Evolutionary conservation across 2,113 vertebrate genomes (phyloP), one percentile per base, ranked within the genome.

Genomic region (Limanda limanda): DNA sequence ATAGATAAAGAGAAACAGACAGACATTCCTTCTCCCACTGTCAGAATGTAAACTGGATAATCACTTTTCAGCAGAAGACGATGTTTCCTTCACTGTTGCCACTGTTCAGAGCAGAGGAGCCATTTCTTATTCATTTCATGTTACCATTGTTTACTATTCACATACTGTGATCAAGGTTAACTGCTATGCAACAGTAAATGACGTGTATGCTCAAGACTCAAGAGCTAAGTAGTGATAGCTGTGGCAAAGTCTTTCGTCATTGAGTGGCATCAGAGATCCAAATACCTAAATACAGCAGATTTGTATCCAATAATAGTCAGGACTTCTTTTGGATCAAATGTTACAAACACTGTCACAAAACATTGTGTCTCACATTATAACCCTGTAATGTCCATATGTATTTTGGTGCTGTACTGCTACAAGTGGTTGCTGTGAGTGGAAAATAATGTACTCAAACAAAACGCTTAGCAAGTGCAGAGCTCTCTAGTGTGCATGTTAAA

Each of bases 401-500:
- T 37, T 74, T 78, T 64, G n/a, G 55, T 56, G 58, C 20, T 55
- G 77, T 52, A 65, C 59, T 78, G 69, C 55, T 37, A 37, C 35
- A 76, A 74, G 68, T 60, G 6, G 57, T 54, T 76, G 31, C 31
- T 31, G 31, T 31, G 31, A 31, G 31, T 31, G 31, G 51, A 81
- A 84, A 74, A 87, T 18, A 31, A 11, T 82, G 27, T 42, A 23
- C 24, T 71, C 20, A 24, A 17, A 45, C 20, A 59, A 25, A 68
- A 42, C 58, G 62, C 24, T 63, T 18, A 24, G 56, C 58, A 3
- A 62, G 40, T 45, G 37, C 69, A 37, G 52, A 0, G 45, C 2
- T 71, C 64, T 62, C 56, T 31, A 17, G 65, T 68, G 54, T 64
- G 60, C 23, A 54, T 62, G 62, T 78, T 78, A 57, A 78, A 73